Percentiles rank a stretch among this genome's conserved stretches.
phyloP scores from a whole-genome alignment of 2,797 vertebrate genomes.

The Muscicapa comitata region DNA sequence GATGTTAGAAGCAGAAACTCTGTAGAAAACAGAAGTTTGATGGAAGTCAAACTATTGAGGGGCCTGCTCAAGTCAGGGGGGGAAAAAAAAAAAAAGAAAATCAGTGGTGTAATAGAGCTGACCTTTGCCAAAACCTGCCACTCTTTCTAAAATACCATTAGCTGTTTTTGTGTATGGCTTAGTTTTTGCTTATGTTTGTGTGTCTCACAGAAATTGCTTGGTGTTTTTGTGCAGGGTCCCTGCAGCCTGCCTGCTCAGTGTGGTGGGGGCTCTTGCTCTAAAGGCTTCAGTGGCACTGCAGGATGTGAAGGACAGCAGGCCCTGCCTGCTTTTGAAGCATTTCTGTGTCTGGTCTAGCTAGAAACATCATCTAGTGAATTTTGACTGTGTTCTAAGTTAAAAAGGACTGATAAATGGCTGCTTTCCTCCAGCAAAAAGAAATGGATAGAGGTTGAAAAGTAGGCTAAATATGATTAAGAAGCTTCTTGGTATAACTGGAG shows the following conservation, averaged over 20 bases:
- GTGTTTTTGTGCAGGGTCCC: neutral
- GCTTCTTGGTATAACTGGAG: neutral
- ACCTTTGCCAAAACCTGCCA: neutral
- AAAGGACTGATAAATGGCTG: neutral
- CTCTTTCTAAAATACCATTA: neutral
- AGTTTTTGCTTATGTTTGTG: neutral
- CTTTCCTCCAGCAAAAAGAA: neutral
- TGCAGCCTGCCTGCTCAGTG: fast-evolving
- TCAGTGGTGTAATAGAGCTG: neutral
- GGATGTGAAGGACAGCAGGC: neutral
- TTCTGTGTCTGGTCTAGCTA: neutral
- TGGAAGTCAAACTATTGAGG: neutral
- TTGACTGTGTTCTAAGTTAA: neutral
- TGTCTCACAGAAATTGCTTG: neutral
- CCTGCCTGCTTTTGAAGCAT: neutral
- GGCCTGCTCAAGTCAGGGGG: neutral
- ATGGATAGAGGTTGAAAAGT: neutral
- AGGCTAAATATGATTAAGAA: neutral
- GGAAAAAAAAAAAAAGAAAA: neutral
- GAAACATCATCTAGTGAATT: neutral
- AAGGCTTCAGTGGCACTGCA: neutral
- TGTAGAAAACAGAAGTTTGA: neutral
- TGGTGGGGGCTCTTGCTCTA: neutral
- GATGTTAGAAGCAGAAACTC: neutral
- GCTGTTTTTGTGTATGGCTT: neutral